phyloP scores from a whole-genome alignment of 2,888 invertebrate species.

The Athalia rosae region DNA sequence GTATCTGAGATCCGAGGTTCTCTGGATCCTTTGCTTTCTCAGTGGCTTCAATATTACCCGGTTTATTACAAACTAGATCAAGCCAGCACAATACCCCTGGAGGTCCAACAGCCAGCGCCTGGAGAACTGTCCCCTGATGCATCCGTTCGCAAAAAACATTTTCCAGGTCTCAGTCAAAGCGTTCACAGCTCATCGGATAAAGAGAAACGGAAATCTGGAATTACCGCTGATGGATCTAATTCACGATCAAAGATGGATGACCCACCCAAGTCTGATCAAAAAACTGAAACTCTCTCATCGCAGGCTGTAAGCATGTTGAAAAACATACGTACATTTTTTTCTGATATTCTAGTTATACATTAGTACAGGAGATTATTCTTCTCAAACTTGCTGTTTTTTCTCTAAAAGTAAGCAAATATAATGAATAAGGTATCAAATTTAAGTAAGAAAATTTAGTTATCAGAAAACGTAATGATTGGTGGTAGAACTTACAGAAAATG shows the following conservation, averaged over 20 bases:
- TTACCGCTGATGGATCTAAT: slow-evolving; percentile 61
- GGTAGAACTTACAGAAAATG: slow-evolving; percentile 61
- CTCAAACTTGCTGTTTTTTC: neutral
- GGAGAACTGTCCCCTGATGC: slow-evolving; percentile 19
- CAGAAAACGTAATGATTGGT: slow-evolving; percentile 29
- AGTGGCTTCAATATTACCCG: slow-evolving; percentile 79
- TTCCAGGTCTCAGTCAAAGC: slow-evolving; percentile 70
- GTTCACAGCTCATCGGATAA: slow-evolving; percentile 71
- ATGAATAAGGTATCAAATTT: neutral
- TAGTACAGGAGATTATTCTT: neutral
- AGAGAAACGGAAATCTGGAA: slow-evolving; percentile 62
- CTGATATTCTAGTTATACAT: no score
- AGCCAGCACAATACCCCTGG: slow-evolving; percentile 52
- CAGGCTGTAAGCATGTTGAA: slow-evolving; percentile 25
- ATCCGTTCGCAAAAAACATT: slow-evolving; percentile 61
- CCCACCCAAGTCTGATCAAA: slow-evolving; percentile 46
- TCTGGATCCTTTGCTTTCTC: slow-evolving; percentile 80
- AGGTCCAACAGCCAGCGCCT: slow-evolving; percentile 38
- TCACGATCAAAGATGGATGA: slow-evolving; percentile 57
- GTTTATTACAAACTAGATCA: slow-evolving; percentile 62
- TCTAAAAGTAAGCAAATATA: neutral
- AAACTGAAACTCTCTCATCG: slow-evolving; percentile 13
- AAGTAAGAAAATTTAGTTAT: neutral
- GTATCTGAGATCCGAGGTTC: slow-evolving; percentile 75
- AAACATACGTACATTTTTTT: neutral